phyloP scores from a whole-genome alignment of 2,797 vertebrate species.

The Nothura maculosa region DNA sequence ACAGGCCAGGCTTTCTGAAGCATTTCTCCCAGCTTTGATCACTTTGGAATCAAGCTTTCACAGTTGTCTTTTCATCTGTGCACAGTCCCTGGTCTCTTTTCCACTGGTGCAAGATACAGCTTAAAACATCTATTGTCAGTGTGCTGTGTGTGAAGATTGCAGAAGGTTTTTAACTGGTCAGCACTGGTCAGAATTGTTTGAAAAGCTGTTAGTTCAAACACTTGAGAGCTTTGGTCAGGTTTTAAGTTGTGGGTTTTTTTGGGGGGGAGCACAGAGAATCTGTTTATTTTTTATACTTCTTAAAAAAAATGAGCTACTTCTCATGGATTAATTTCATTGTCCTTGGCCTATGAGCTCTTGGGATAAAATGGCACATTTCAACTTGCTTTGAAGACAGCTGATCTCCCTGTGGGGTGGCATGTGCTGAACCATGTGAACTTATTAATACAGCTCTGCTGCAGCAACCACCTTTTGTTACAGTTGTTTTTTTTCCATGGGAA shows the following conservation, averaged over 20 bases:
- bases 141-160: constrained; percentile 74
- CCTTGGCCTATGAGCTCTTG: background rate
- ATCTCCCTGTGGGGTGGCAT: background rate
- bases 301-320: background rate
- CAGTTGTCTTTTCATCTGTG: background rate
- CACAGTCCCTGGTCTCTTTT: background rate
- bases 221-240: background rate
- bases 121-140: background rate
- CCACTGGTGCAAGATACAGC: background rate
- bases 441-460: background rate
- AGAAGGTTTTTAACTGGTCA: constrained; percentile 74
- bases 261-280: background rate
- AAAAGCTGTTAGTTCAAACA: background rate
- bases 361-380: background rate
- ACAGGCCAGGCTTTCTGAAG: background rate
- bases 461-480: constrained; percentile 35
- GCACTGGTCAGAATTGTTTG: background rate
- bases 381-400: constrained; percentile 14
- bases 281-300: background rate
- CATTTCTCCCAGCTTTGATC: background rate
- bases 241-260: background rate
- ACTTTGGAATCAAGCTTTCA: background rate
- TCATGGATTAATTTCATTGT: constrained; percentile 11
- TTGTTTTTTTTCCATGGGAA: constrained; percentile 75
- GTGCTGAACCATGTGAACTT: background rate